Base-by-base conservation (phyloP, 2,888 invertebrate species). In the Drosophila glabriapex region DNA sequence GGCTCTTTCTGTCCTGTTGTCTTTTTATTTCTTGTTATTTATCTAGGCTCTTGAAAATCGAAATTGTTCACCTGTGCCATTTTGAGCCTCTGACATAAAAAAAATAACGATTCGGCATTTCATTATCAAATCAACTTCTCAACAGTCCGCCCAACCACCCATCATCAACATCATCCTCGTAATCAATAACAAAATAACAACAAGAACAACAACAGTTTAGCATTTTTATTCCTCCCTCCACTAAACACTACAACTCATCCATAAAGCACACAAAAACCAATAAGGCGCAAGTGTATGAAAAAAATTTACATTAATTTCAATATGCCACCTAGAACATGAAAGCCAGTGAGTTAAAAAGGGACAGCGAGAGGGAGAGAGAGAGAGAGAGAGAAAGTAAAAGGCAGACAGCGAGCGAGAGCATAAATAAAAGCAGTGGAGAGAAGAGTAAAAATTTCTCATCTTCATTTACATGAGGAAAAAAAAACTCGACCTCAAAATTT, bases 221-320 rank as follows among this genome's bases (percentile, higher is more conserved):
- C 41, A 62, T 54, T 46, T 55, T 56, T 28, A 53, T 39, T 50
- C 25, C 49, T 41, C 2, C 33, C 22, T 19, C 33, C 6, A 28
- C 16, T 46, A 25, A 46, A 46, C 25, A 25, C 25, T 16, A 46
- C 46, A 46, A 46, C 25, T 46, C 25, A 46, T 25, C 46, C 16
- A 25, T 25, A 46, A 46, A 39, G 35, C 39, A n/a, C 55, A 54
- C 33, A 58, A 35, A 59, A 59, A 59, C 62, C 78, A 74, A 74
- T 64, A 78, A 62, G 64, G 66, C 68, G 66, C 68, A 74, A 78
- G 68, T 80, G 77, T 74, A 80, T 73, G 70, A 73, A 75, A 78
- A 78, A 79, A 81, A 81, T 81, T 72, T 82, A 81, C 81, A 82
- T 82, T 82, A 78, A 82, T 82, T 82, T 82, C 79, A 82, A 81